Conservation (phyloP, 1,140 invertebrate species). For the Conus betulinus region DNA sequence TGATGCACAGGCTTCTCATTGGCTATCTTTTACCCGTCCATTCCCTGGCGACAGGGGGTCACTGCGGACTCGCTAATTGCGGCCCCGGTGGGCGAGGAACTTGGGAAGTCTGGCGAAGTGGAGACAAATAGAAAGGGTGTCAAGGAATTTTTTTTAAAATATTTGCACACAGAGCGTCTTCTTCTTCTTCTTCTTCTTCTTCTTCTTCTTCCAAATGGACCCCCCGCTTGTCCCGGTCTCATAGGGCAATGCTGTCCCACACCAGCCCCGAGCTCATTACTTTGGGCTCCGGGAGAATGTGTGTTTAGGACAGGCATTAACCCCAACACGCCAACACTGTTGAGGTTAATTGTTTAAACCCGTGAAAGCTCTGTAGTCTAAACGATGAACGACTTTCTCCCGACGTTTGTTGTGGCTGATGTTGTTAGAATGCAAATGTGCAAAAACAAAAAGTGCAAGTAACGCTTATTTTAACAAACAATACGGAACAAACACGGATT, state of each 20-base stretch:
- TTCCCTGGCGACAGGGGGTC: neutral
- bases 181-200: too few species aligned
- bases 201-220: neutral
- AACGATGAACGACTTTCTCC: too few species aligned
- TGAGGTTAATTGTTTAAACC: neutral
- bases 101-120: neutral
- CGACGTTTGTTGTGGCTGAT: too few species aligned
- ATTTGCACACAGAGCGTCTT: neutral
- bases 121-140: neutral
- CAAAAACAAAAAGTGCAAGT: too few species aligned
- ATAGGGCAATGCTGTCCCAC: neutral
- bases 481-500: too few species aligned
- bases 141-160: neutral
- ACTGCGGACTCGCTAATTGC: neutral
- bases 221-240: neutral
- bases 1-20: neutral
- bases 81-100: neutral
- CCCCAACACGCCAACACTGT: neutral
- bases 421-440: too few species aligned
- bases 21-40: conserved; percentile 28
- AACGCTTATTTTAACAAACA: too few species aligned
- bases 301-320: neutral
- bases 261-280: neutral
- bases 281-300: neutral
- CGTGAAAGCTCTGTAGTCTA: too few species aligned